phyloP scores from a whole-genome alignment of 2,888 invertebrate genomes.

The Pseudanteris insignis region DNA sequence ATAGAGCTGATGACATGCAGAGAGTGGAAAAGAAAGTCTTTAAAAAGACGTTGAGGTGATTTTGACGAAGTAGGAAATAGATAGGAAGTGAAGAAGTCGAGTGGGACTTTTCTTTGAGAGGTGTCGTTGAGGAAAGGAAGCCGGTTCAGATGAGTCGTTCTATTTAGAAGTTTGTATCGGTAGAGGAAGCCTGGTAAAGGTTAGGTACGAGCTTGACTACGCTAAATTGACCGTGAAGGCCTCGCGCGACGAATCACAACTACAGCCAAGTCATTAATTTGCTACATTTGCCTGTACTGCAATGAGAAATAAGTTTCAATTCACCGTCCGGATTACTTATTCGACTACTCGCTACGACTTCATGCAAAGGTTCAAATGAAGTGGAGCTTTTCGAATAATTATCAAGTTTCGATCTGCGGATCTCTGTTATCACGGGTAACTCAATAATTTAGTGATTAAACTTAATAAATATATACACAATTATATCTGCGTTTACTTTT shows the following conservation, averaged over 20 bases:
- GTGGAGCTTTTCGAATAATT: too few relatives aligned
- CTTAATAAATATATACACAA: too few relatives aligned
- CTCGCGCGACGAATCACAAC: slow-evolving; percentile 46
- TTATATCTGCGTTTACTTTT: too few relatives aligned
- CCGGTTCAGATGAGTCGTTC: slow-evolving; percentile 60
- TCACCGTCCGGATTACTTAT: slow-evolving; percentile 58
- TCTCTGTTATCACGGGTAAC: too few relatives aligned
- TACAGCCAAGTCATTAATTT: slow-evolving; percentile 46
- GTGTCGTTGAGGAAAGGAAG: slow-evolving; percentile 54
- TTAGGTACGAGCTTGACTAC: slow-evolving; percentile 38
- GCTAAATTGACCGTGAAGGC: slow-evolving; percentile 59
- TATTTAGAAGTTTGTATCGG: slow-evolving; percentile 64
- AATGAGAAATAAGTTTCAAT: slow-evolving; percentile 54
- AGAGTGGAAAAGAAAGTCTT: slow-evolving; percentile 33
- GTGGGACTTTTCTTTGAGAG: slow-evolving; percentile 48
- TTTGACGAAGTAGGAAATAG: slow-evolving; percentile 37
- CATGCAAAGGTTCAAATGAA: too few relatives aligned
- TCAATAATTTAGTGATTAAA: too few relatives aligned
- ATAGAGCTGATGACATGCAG: slow-evolving; percentile 53
- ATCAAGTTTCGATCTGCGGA: too few relatives aligned
- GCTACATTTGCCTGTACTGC: slow-evolving; percentile 34
- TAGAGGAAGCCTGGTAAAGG: slow-evolving; percentile 37
- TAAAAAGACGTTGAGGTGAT: slow-evolving; percentile 23
- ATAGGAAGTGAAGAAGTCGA: slow-evolving; percentile 22
- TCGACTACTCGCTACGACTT: slow-evolving; percentile 49